Base-by-base conservation (phyloP, 2,888 invertebrate species). In the Drosophila monieri region DNA sequence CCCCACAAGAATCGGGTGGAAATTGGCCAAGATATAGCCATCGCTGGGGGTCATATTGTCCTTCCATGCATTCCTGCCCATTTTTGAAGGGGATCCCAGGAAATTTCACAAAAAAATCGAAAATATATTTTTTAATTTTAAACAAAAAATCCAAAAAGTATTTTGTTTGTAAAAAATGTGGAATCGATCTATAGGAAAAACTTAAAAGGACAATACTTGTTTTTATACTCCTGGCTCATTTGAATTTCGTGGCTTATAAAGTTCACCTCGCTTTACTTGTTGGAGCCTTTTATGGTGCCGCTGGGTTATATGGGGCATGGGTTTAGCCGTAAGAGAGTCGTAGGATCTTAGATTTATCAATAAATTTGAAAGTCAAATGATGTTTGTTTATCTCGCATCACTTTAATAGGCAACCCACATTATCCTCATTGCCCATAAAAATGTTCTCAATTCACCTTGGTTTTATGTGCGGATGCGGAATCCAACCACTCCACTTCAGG, bases 261-360 rank as follows among this genome's bases (percentile, higher is more conserved):
- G 10, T 18, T 56, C 52, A 61, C 53, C 53, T 43, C 5, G 30
- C 49, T 14, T 37, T 27, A 53, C 64, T 39, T 47, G 53, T 64
- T 41, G 18, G 18, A n/a, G 2, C 23, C 57, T 69, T 66, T 73
- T 75, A 72, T 52, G 48, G 59, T 51, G 52, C 59, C 53, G 58
- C 49, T 46, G 48, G 25, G 23, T 25, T 55, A 61, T 62, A 44
- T 53, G 27, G 14, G 23, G 62, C 51, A 59, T 49, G 48, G 48
- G 73, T 52, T 66, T 49, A 66, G 14, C 23, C 43, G 65, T 61
- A 69, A 77, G 52, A 73, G 60, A 54, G 51, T 57, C 61, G 37
- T 64, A 68, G 68, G 70, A 80, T 73, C 78, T 77, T 67, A 83
- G 85, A 83, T 83, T 85, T 85, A 77, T 83, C 76, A 85, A 85